Percentiles rank a stretch among this genome's conserved stretches.
These are phyloP conservation scores for Ptychochromis oligacanthus DNA, from an alignment of 2,113 vertebrate species.

Conservation along the genomic window DNA sequence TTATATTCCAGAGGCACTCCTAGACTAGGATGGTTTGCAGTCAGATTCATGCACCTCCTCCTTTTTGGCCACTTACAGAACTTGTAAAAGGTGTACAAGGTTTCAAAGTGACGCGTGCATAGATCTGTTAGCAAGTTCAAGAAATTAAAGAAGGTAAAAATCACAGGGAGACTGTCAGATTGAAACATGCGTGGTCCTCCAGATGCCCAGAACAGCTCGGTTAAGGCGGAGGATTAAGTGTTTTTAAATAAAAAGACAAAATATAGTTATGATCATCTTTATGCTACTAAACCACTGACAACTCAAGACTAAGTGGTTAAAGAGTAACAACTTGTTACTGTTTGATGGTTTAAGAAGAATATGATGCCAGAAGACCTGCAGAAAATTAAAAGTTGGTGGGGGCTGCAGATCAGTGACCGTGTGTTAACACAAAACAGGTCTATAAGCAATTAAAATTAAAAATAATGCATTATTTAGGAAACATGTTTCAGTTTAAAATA, in stretches of 20 bases:
- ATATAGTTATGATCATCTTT: neutral
- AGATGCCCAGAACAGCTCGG: constrained; percentile 14
- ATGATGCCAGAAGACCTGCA: neutral
- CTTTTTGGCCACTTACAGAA: constrained; percentile 34
- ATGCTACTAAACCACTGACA: constrained; percentile 1
- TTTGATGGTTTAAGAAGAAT: constrained; percentile 4
- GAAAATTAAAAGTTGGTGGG: neutral
- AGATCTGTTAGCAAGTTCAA: constrained; percentile 55
- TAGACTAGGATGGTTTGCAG: constrained; percentile 16
- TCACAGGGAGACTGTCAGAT: neutral
- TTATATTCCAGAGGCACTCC: constrained; percentile 4
- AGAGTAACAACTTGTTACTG: neutral
- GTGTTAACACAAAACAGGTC: constrained; percentile 29
- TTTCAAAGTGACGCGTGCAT: constrained; percentile 68
- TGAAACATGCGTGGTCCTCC: neutral
- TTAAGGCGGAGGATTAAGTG: constrained; percentile 60
- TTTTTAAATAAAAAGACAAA: neutral
- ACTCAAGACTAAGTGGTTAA: neutral
- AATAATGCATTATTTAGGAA: constrained; percentile 27
- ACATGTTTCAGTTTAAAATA: constrained; percentile 53
- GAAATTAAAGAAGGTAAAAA: constrained; percentile 10
- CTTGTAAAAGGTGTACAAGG: constrained; percentile 36
- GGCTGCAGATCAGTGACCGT: neutral
- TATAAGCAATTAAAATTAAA: constrained; percentile 10
- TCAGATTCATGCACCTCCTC: constrained; percentile 29